Base-by-base conservation (phyloP, 2,797 vertebrate genomes). In the Prionace glauca region DNA sequence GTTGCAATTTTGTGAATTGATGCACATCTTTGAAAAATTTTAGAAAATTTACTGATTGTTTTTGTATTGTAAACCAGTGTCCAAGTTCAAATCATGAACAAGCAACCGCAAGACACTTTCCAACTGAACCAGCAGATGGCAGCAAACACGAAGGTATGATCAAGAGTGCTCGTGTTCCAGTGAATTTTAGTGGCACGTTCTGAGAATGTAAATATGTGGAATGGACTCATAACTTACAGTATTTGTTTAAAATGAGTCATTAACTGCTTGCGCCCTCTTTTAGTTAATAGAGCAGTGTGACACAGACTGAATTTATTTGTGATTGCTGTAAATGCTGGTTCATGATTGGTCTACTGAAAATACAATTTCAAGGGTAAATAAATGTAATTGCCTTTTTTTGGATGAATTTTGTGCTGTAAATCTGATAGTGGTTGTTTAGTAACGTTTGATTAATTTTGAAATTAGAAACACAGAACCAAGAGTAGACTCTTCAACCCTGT, bases 61-160 rank as follows among this genome's bases (percentile, higher is more conserved):
- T 74, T 95, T n/a, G 41, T 60, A 26, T 77, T 95, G 32, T 1
- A 50, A 94, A 95, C 7, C 41, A 95, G 93, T 32, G 24, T 74
- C 50, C 93, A 77, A 95, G 7, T 77, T 95, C 45, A 77, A 95
- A 56, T 74, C 69, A 45, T 32, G 11, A 32, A 18, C 29, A 32
- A 60, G 16, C 29, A n/a, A n/a, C 29, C 29, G 93, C 26, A 65
- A 41, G 65, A 81, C 84, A 86, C 7, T 5, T 95, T 65, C 95
- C 36, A 72, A 94, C 41, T 60, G 50, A 45, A 62, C 96, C 95
- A 69, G 96, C 72, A 94, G 96, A 67, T 86, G 95, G 96, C 87
- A 95, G 79, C 71, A 95, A 95, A 86, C 95, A 96, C 67, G 96
- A 96, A 96, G 96, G 96, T 97, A 96, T 95, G 95, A 92, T 16